Evolutionary conservation across 2,888 invertebrate species (phyloP), one percentile per base, ranked within the genome.

Genomic region (Pseudeuparius sepicola): DNA sequence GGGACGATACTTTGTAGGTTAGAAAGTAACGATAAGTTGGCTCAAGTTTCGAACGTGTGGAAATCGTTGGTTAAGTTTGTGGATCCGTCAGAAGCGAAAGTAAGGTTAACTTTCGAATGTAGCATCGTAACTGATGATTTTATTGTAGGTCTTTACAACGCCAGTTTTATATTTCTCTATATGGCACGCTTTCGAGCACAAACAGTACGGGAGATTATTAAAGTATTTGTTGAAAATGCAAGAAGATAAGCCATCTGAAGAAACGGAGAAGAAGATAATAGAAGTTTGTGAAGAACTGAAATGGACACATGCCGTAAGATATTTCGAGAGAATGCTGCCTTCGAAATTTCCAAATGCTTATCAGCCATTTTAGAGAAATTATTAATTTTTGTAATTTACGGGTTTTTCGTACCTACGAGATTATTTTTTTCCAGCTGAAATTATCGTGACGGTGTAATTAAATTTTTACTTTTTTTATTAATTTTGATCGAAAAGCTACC

Each of bases 151-250:
- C 14, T 39, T 53, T 18, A 49, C 56, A 7, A 43, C 49, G 14
- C 53, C 55, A 26, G 76, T 77, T 28, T 68, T 82, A 27, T 74
- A 78, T 52, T 84, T 93, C 56, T 77, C 78, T 9, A 63, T 85
- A 24, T 86, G 86, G 78, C 87, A 94, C 57, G 82, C 86, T 26
- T 73, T 80, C 52, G 71, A 78, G 1, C 69, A 83, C 52, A 67
- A 73, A 41, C 86, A 90, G 34, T 84, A 80, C 64, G 94, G 89
- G 1, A 75, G 87, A 41, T 79, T 83, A 43, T 60, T 84, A 43
- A 88, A 87, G 59, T 70, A 83, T 42, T 64, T 90, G 13, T 57
- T 65, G 41, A 83, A 82, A 61, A 67, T 83, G 42, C 73, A 75
- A 41, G 96, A 96, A 48, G 92, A 94, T 23, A 81, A 85, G 46